Evolutionary conservation across 2,888 invertebrate genomes (phyloP).

Genomic region (Tridacna gigas): DNA sequence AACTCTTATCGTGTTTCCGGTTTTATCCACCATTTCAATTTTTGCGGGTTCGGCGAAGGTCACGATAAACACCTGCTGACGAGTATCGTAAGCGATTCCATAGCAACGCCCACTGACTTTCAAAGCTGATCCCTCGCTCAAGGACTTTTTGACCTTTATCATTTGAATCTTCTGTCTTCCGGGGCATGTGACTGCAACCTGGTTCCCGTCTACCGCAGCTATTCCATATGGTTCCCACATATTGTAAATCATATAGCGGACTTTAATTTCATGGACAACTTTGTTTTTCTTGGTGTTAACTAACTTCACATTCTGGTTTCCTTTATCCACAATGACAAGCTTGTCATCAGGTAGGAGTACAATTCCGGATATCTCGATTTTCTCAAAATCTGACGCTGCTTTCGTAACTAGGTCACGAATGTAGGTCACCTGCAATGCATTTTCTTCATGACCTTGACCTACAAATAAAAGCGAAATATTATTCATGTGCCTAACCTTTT

Average conservation of each 20-base stretch:
- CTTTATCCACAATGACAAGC: slow-evolving; percentile 17
- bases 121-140: slow-evolving; percentile 16
- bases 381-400: slow-evolving; percentile 10
- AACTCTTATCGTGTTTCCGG: slow-evolving; percentile 9
- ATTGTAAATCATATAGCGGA: slow-evolving; percentile 19
- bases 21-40: slow-evolving; percentile 10
- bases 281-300: slow-evolving; percentile 20
- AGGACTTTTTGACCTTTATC: slow-evolving; percentile 20
- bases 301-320: slow-evolving; percentile 23
- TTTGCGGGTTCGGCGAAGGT: slow-evolving; percentile 22
- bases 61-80: slow-evolving; percentile 18
- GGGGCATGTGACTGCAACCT: slow-evolving; percentile 17
- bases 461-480: no score
- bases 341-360: slow-evolving; percentile 12
- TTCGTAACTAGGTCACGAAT: not conserved
- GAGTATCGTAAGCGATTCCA: slow-evolving; percentile 16
- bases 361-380: slow-evolving; percentile 9
- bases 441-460: not conserved
- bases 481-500: no score
- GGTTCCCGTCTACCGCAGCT: slow-evolving; percentile 3
- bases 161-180: slow-evolving; percentile 6
- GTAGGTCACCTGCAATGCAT: not conserved
- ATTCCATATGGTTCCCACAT: slow-evolving; percentile 20
- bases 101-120: slow-evolving; percentile 20
- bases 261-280: slow-evolving; percentile 11